Base-by-base conservation (phyloP, 2,888 invertebrate species). In the Agriotes lineatus region DNA sequence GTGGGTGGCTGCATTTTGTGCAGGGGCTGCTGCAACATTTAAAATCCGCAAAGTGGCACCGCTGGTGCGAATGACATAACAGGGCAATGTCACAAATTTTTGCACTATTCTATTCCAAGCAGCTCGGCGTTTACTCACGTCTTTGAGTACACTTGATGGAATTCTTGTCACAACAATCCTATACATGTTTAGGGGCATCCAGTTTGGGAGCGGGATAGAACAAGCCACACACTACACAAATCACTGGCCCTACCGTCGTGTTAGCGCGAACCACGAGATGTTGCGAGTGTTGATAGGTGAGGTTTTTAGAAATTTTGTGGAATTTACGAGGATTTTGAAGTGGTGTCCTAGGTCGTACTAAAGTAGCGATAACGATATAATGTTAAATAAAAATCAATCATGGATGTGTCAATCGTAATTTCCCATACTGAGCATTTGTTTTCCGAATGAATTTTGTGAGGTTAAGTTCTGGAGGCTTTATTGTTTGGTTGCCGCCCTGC, bases 151-250 rank as follows among this genome's bases (percentile, higher is more conserved):
- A 57, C 75, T 72, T 66, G 77, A 73, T 62, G 76, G 66, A 57
- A 74, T 52, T 65, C 78, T 76, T 61, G 74, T 78, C 58, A 74
- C 71, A 56, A 81, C 69, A 65, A 82, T 73, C 77, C 81, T 79
- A 73, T 81, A 80, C 83, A 83, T 83, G 74, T 76, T 81, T 68
- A 70, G 74, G 74, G 74, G 77, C 70, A 76, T 75, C 76, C 78
- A 78, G 77, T 78, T 78, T 78, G 76, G 76, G 68, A 71, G 67
- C 66, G 69, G 69, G 48, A 67, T 61, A 58, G 71, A 71, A 71
- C 67, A 72, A 72, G 69, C 50, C 61, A 64, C 61, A 69, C 63
- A 30, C 65, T 16, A 70, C 58, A 61, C 59, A 61, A 57, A 64
- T 58, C 69, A 69, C 69, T 67, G 68, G 63, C 67, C 65, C 67